Percentiles rank a stretch among this genome's conserved stretches.
Conservation (phyloP, 2,888 invertebrate species). For the Pseudococcus viburni region DNA sequence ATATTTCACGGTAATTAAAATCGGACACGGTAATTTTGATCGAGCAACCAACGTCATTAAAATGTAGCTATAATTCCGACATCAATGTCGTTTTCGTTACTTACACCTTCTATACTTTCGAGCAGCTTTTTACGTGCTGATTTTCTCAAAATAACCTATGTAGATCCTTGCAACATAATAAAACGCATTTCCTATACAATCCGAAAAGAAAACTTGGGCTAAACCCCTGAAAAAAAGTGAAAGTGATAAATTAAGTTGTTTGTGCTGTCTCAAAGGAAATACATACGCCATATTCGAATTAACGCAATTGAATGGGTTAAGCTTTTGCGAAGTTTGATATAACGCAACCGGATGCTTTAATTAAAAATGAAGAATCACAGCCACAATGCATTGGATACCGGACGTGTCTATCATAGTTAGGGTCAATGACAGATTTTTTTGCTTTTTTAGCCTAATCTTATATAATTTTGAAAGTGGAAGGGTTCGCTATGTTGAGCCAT, state of each 20-base stretch:
- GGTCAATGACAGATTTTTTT: constrained; percentile 63
- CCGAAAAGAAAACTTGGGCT: neutral
- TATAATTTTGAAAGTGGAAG: constrained; percentile 18
- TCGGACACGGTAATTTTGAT: neutral
- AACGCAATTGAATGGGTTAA: constrained; percentile 53
- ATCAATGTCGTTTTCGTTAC: constrained; percentile 16
- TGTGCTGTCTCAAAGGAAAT: constrained; percentile 47
- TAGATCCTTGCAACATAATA: neutral
- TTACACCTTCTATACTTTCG: constrained; percentile 8
- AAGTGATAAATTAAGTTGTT: constrained; percentile 50
- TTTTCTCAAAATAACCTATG: neutral
- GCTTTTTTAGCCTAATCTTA: constrained; percentile 60
- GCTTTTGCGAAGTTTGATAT: constrained; percentile 50
- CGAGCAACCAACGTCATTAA: neutral
- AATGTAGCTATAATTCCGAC: neutral
- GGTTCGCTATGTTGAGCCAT: neutral
- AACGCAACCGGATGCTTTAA: constrained; percentile 31
- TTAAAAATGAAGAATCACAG: constrained; percentile 48
- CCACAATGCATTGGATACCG: constrained; percentile 59
- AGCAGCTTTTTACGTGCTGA: neutral
- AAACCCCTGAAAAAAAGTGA: neutral
- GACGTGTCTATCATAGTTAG: constrained; percentile 63
- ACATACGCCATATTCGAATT: constrained; percentile 45
- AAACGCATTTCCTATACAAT: constrained; percentile 22
- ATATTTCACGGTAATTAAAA: constrained; percentile 38